A percentile compares a stretch with the other conserved stretches of the same genome.
Conservation (phyloP, 2,113 vertebrate genomes). For the Pteronura brasiliensis region DNA sequence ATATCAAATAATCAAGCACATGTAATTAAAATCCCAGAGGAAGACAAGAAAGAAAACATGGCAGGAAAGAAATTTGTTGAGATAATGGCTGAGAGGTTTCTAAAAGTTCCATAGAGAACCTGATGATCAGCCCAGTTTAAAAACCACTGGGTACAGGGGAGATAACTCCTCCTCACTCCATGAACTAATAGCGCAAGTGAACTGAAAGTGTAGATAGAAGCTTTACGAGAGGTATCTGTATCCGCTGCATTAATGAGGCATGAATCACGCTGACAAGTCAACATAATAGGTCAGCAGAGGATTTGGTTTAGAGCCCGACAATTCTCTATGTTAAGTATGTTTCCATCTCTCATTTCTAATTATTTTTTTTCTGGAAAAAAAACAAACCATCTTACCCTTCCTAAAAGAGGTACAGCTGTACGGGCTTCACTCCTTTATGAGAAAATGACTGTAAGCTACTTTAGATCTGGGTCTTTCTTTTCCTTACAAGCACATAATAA, state of each 20-base stretch:
- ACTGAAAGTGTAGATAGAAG: neutral
- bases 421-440: neutral
- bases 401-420: neutral
- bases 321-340: neutral
- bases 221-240: neutral
- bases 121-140: neutral
- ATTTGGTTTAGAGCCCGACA: neutral
- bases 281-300: neutral
- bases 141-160: neutral
- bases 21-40: neutral
- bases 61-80: neutral
- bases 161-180: neutral
- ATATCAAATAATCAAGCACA: neutral
- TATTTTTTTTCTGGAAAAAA: neutral
- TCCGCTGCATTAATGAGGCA: neutral
- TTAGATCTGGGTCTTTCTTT: neutral
- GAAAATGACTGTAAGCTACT: neutral
- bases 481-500: neutral
- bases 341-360: neutral
- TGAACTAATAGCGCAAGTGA: neutral
- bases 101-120: neutral
- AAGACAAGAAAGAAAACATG: neutral
- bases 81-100: neutral
- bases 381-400: neutral
- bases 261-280: neutral